Conservation (phyloP, 1,140 invertebrate species). For the Pinna nobilis region DNA sequence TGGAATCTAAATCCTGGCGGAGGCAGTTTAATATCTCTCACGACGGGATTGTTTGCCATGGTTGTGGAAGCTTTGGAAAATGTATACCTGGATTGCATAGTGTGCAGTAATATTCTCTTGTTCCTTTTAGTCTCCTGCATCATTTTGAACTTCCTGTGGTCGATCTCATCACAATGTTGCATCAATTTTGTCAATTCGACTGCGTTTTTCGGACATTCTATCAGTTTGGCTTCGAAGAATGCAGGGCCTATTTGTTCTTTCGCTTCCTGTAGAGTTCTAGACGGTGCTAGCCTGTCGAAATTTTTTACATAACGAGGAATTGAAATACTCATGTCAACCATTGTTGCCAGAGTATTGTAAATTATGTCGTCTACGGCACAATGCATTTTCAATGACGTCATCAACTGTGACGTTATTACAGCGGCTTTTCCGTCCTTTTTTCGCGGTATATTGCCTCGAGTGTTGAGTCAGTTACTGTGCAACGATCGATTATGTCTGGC, state of each 20-base stretch:
- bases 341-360: neutral
- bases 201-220: constrained; percentile 51
- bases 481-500: too few species aligned
- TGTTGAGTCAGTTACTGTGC: too few species aligned
- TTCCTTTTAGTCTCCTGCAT: constrained; percentile 25
- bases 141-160: constrained; percentile 27
- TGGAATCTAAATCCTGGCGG: constrained; percentile 47
- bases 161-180: constrained; percentile 34
- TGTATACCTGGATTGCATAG: constrained; percentile 6
- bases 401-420: constrained; percentile 17
- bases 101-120: constrained; percentile 36
- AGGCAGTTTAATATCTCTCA: constrained; percentile 29
- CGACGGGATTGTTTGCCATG: neutral
- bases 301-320: constrained; percentile 4
- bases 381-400: constrained; percentile 7
- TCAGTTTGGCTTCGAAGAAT: constrained; percentile 38
- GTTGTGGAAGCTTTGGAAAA: constrained; percentile 11
- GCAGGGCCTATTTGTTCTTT: constrained; percentile 39
- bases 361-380: neutral
- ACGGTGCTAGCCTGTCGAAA: constrained; percentile 26
- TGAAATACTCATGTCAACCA: constrained; percentile 19
- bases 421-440: neutral
- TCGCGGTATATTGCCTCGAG: neutral
- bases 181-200: constrained; percentile 42
- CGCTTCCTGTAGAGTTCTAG: constrained; percentile 39